A percentile compares a stretch with the other conserved stretches of the same genome.
Conservation (phyloP, 2,888 invertebrate species). For the Dendrolimus houi region DNA sequence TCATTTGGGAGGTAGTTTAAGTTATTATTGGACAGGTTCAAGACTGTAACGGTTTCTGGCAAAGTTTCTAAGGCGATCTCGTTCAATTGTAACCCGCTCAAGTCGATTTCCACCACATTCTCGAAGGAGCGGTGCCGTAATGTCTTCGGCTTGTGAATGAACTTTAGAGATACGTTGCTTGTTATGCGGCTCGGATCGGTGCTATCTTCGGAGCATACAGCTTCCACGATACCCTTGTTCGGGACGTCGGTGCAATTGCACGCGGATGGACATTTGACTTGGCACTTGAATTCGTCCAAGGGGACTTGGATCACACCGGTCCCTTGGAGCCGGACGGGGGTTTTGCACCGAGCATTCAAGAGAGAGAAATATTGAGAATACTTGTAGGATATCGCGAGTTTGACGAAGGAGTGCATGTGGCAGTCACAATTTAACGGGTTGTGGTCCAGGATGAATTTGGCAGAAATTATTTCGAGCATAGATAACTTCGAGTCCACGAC, state of each 20-base stretch:
- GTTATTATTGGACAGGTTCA: slow-evolving; percentile 11
- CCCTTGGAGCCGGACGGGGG: slow-evolving; percentile 3
- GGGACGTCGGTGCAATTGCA: slow-evolving; percentile 13
- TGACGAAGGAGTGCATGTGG: slow-evolving; percentile 5
- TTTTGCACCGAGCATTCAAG: slow-evolving; percentile 6
- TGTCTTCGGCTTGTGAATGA: neutral
- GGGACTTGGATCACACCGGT: slow-evolving; percentile 2
- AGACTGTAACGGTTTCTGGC: slow-evolving; percentile 2
- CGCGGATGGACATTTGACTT: slow-evolving; percentile 2
- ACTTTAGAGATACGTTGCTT: slow-evolving; percentile 1
- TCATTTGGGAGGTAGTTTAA: slow-evolving; percentile 2
- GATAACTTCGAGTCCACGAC: neutral
- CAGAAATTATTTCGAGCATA: neutral
- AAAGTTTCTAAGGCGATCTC: slow-evolving; percentile 1
- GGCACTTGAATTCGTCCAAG: slow-evolving; percentile 7
- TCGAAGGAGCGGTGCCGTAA: neutral
- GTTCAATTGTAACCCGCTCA: slow-evolving; percentile 2
- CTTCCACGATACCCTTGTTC: slow-evolving; percentile 3
- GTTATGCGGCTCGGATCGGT: slow-evolving; percentile 2
- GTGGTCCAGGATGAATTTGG: slow-evolving; percentile 6
- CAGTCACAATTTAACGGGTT: slow-evolving; percentile 20
- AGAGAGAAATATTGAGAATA: slow-evolving; percentile 1
- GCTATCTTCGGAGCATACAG: slow-evolving; percentile 5
- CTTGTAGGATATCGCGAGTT: slow-evolving; percentile 1
- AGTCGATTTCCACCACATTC: slow-evolving; percentile 3